Evolutionary conservation across 2,113 vertebrate genomes (phyloP), one percentile per base, ranked within the genome.

Genomic region (Pseudonaja textilis): DNA sequence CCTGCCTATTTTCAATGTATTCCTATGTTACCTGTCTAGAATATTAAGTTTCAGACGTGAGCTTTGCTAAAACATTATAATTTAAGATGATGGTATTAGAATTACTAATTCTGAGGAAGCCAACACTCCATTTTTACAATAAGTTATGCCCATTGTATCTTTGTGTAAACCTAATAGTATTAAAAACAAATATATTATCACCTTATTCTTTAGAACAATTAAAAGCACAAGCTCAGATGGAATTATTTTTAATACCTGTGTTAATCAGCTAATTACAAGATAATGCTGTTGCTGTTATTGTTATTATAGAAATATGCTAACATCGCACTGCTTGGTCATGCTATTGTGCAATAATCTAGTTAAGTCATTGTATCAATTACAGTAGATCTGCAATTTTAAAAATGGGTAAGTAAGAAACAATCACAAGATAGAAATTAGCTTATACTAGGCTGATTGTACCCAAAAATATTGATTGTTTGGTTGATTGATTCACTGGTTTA

Each of bases 211-310:
- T 91, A 20, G 29, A 95, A 91, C 57, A 89, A 92, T 74, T 88
- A 89, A 69, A 91, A 85, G 0, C 14, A 88, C 50, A 50, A 50
- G 91, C 95, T 93, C 95, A 7, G 50, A 87, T 93, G 95, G 92
- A 91, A 91, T 45, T 93, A 93, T 64, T 96, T 10, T 52, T 88
- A 52, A 64, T 5, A 91, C 89, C 54, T 89, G 92, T 88, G 69
- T 93, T 91, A 87, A 93, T 47, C 52, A 45, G 89, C 26, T 86
- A 90, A 23, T 95, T 20, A 34, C 61, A 86, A 50, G 95, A 52
- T 85, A 93, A 18, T 14, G 59, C 29, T 91, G 26, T 91, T 56
- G 25, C 59, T 61, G 39, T 23, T 14, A 59, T 23, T 89, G n/a
- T 88, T 55, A 85, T 91, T 56, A 39, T 9, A 88, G 47, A 92